Conservation (phyloP, 2,888 invertebrate genomes). For the Drosophila affinis region DNA sequence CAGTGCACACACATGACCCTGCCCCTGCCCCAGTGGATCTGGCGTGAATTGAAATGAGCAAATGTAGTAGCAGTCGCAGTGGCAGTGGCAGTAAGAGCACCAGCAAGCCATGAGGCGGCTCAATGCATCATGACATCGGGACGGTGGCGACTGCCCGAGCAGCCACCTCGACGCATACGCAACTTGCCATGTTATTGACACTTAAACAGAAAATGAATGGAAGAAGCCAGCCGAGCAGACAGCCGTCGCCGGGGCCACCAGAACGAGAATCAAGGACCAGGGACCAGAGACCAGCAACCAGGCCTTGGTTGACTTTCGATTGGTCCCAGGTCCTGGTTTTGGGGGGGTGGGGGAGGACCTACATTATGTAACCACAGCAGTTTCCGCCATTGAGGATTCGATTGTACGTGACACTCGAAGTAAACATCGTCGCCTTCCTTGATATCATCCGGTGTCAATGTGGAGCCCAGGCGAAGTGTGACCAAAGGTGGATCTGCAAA, state of each 20-base stretch:
- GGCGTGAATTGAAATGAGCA: conserved; percentile 75
- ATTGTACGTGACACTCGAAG: conserved; percentile 95
- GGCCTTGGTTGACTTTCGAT: conserved; percentile 34
- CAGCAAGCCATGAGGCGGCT: neutral
- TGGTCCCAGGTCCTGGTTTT: conserved; percentile 13
- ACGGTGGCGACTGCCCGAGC: conserved; percentile 34
- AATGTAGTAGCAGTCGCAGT: conserved; percentile 47
- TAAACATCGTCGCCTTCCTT: conserved; percentile 96
- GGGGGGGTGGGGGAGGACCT: conserved; percentile 85
- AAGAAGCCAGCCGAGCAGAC: conserved; percentile 58
- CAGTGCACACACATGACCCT: conserved; percentile 2
- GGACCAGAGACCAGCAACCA: conserved; percentile 17
- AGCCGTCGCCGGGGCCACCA: conserved; percentile 40
- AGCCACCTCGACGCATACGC: conserved; percentile 55
- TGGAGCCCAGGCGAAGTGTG: conserved; percentile 91
- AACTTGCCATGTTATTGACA: conserved; percentile 74
- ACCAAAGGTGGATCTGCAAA: conserved; percentile 93
- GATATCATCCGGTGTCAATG: conserved; percentile 93
- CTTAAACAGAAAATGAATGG: conserved; percentile 71
- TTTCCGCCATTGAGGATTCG: conserved; percentile 93
- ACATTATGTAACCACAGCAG: conserved; percentile 95
- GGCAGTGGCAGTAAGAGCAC: neutral
- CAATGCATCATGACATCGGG: conserved; percentile 46
- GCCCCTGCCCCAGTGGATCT: conserved; percentile 18
- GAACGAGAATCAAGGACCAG: neutral